Base-by-base conservation (phyloP, 2,888 invertebrate genomes). In the Scaptomyza polygonia region DNA sequence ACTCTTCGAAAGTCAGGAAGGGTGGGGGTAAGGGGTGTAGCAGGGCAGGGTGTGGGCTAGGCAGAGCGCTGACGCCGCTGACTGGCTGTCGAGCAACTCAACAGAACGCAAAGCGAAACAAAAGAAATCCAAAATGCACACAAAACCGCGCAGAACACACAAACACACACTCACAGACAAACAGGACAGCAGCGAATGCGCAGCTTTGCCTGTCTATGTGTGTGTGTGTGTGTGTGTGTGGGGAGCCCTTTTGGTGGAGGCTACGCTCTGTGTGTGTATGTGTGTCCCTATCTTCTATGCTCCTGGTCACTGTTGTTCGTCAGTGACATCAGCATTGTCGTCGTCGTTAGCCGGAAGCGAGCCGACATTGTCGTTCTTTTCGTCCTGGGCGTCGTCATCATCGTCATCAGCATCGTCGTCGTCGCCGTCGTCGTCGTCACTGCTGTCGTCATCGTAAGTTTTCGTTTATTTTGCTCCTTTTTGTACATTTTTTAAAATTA, bases 81-180 rank as follows among this genome's bases (percentile, higher is more conserved):
- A 83, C 82, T 83, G 82, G 82, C 86, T 83, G 82, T 83, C 82
- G 88, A 82, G 86, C 65, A 67, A 70, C 71, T 80, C 67, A 81
- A 83, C 80, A 74, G 77, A 81, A 65, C 81, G 67, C 39, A 39
- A 64, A 71, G 74, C 67, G 68, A 74, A 73, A 72, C 79, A 79
- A 80, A 86, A 83, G 72, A 77, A 84, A 86, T 77, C 81, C 81
- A 77, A 81, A 88, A 75, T 88, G 86, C 88, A 81, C 86, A 88
- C 88, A 79, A 71, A 75, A 68, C 71, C 76, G 68, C 73, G 70
- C 67, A 34, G 36, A 25, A 25, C 67, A 55, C 58, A 58, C 47
- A 32, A 52, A n/a, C n/a, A n/a, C n/a, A n/a, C n/a, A n/a, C n/a
- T n/a, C 70, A 59, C 56, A 54, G 59, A 47, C 57, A 39, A n/a